phyloP scores from a whole-genome alignment of 2,797 vertebrate species.

The Selene dorsalis region DNA sequence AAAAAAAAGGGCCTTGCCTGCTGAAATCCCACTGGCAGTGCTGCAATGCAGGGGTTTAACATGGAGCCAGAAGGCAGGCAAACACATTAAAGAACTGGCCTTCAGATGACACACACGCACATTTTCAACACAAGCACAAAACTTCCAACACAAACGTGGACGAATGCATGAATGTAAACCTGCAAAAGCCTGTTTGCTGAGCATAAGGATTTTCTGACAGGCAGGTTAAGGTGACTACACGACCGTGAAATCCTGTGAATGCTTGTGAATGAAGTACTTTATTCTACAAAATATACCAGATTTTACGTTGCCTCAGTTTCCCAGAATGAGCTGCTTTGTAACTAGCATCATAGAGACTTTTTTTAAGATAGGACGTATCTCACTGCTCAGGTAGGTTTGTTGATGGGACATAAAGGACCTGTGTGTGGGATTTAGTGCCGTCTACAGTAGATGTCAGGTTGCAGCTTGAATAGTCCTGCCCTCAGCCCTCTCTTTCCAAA shows the following conservation, averaged over 20 bases:
- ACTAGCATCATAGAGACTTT: constrained; percentile 3
- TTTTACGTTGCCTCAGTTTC: not conserved
- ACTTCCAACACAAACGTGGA: constrained; percentile 17
- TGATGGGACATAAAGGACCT: no score
- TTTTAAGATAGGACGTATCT: not conserved
- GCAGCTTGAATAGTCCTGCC: no score
- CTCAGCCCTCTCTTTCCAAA: no score
- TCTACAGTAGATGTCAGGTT: no score
- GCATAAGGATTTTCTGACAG: constrained; percentile 30
- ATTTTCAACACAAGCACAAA: constrained; percentile 15
- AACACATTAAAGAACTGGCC: constrained; percentile 72
- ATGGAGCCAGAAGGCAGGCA: constrained; percentile 73
- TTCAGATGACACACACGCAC: constrained; percentile 33
- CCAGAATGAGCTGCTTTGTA: not conserved
- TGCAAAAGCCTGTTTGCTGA: constrained; percentile 37
- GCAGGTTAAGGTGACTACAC: not conserved
- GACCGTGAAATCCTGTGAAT: not conserved
- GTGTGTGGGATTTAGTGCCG: no score
- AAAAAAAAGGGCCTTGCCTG: constrained; percentile 72
- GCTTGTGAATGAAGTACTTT: not conserved
- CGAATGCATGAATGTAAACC: constrained; percentile 2
- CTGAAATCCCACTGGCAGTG: constrained; percentile 82
- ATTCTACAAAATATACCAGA: not conserved
- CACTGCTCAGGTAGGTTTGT: constrained; percentile 16
- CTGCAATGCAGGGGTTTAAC: constrained; percentile 87